A percentile compares a stretch with the other conserved stretches of the same genome.
phyloP scores from a whole-genome alignment of 92 coral and sea anemone species.

The Zoanthus gigantus region DNA sequence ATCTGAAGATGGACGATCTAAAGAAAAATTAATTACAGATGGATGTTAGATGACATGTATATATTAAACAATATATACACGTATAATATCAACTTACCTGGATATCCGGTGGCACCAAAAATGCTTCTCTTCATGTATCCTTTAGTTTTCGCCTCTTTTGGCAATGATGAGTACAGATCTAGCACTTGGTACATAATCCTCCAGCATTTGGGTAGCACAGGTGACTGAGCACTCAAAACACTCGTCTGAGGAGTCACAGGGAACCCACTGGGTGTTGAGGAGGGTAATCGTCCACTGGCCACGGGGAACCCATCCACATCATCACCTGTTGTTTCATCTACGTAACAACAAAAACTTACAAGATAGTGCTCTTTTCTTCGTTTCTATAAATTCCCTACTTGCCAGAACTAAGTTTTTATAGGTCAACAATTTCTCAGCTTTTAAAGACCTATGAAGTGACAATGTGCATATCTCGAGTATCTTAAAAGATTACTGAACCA shows the following conservation, averaged over 20 bases:
- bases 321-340: constrained; percentile 13
- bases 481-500: no score
- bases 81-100: constrained; percentile 1
- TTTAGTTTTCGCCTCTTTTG: constrained; percentile 83
- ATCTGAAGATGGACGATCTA: constrained; percentile 68
- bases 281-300: not conserved
- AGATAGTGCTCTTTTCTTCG: no score
- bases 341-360: no score
- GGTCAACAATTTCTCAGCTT: no score
- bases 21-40: not conserved
- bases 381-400: no score
- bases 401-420: no score
- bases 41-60: not conserved
- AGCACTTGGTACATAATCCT: constrained; percentile 93
- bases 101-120: constrained; percentile 20
- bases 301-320: constrained; percentile 14
- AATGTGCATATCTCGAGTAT: no score
- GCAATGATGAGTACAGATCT: constrained; percentile 93
- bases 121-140: constrained; percentile 64
- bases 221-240: constrained; percentile 23
- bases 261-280: constrained; percentile 38
- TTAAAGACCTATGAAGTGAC: no score
- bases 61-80: no score
- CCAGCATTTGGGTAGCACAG: constrained; percentile 81
- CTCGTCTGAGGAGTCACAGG: constrained; percentile 31